Evolutionary conservation across 23 tunicate species (phyloP), one percentile per base, ranked within the genome.

Genomic region (Styela clava): DNA sequence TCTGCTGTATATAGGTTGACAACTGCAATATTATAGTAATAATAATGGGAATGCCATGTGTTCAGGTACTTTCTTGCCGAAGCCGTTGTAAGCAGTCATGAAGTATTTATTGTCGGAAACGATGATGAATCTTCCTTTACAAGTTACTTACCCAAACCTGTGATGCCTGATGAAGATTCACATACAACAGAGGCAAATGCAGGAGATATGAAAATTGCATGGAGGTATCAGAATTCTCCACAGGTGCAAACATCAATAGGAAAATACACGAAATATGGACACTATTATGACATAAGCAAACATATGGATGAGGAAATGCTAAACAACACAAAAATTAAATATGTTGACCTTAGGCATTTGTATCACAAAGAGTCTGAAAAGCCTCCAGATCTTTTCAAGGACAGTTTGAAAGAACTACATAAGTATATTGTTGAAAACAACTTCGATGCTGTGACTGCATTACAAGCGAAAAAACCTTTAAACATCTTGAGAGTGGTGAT

Each of bases 21-120:
- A n/a, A n/a, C n/a, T n/a, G n/a, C n/a, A n/a, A n/a, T n/a, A n/a
- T n/a, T n/a, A n/a, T n/a, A n/a, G n/a, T n/a, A n/a, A n/a, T n/a
- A n/a, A n/a, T n/a, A n/a, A n/a, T n/a, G n/a, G n/a, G n/a, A n/a
- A n/a, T n/a, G n/a, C n/a, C n/a, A 21, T 31, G 22, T 72, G 62
- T 89, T 81, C 70, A 91, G 97, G 52, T 93, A 93, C 71, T 93
- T 84, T 85, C 69, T 87, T 22, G 98, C 98, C 33, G 98, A 93
- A 78, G 98, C 93, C 1, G 79, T 84, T 25, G 62, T 79, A 63
- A 74, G 84, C 33, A 68, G 73, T 20, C 91, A 93, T 77, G 91
- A 83, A 62, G 22, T 93, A 20, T 84, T 34, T 81, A 23, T 81
- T 0, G 83, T 70, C 16, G 65, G 87, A 1, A 69, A 77, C 74